Evolutionary conservation across 2,113 vertebrate species (phyloP), one percentile per base, ranked within the genome.

Genomic region (Oostethus manadensis): DNA sequence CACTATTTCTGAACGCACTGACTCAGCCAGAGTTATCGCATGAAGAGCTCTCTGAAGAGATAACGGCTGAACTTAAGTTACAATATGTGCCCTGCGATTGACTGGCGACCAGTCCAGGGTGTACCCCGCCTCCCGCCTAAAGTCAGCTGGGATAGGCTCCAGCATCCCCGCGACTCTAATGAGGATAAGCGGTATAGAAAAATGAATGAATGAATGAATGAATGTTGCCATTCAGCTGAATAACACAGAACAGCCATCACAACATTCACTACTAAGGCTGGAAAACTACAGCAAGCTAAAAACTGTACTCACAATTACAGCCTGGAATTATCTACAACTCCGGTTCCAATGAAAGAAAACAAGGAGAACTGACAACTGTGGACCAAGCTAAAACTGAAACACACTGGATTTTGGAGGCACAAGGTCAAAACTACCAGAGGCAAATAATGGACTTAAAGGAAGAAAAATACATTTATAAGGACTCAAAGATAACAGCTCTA

Each of bases 251-350:
- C n/a, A n/a, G n/a, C n/a, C 33, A 23, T 8, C n/a, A 16, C 15
- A 23, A 23, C 18, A 50, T 14, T 51, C 13, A 14, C 10, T 71
- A n/a, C 18, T 71, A 15, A 35, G 48, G 16, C 21, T 58, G 21
- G 26, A 38, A n/a, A 66, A 47, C 18, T 66, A 61, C 29, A 70
- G 62, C 14, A 65, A 50, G 10, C 10, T 70, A 21, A 51, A 43
- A 56, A 44, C 14, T 44, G 47, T 60, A 13, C 20, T 58, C 6
- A 20, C 42, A 29, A 21, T 53, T 9, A 56, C 57, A 56, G 53
- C 57, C 18, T 73, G 51, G 56, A 42, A 64, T 64, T 3, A 38
- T 62, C 7, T 22, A 48, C 14, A 75, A 62, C 16, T 22, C 17
- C 3, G 15, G 3, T 8, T n/a, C 23, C 22, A 56, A 17, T 2